Conservation (phyloP, 2,113 vertebrate species). For the Prolemur simus region DNA sequence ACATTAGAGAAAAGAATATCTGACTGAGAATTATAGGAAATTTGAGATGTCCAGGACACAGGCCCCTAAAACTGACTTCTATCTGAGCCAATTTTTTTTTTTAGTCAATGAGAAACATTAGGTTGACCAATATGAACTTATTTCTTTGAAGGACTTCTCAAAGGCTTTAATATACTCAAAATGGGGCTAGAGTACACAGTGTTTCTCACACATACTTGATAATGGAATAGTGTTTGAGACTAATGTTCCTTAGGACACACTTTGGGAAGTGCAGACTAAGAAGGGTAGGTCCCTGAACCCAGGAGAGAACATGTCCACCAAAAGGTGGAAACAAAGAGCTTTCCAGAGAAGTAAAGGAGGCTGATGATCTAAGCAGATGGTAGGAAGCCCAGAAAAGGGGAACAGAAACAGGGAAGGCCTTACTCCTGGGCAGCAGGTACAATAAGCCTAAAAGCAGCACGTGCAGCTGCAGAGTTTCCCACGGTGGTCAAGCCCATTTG, state of each 20-base stretch:
- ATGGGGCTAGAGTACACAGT: background rate
- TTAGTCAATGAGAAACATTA: background rate
- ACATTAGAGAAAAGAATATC: background rate
- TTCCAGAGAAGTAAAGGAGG: background rate
- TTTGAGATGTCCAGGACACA: background rate
- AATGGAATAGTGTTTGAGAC: background rate
- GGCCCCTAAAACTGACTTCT: background rate
- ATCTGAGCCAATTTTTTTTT: background rate
- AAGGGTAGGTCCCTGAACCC: background rate
- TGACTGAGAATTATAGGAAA: background rate
- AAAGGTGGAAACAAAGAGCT: background rate
- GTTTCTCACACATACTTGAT: background rate
- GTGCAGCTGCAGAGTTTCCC: background rate
- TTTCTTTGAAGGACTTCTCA: background rate
- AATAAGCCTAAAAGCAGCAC: too few species aligned
- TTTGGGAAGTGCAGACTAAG: background rate
- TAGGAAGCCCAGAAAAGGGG: background rate
- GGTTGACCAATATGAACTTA: background rate
- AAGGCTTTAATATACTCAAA: background rate
- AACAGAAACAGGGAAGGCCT: background rate
- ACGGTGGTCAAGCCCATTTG: rapidly evolving
- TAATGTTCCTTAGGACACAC: background rate
- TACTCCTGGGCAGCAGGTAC: background rate
- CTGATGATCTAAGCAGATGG: background rate
- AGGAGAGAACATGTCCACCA: background rate